Conservation (phyloP, 2,888 invertebrate genomes). For the Cataglyphis livida region DNA sequence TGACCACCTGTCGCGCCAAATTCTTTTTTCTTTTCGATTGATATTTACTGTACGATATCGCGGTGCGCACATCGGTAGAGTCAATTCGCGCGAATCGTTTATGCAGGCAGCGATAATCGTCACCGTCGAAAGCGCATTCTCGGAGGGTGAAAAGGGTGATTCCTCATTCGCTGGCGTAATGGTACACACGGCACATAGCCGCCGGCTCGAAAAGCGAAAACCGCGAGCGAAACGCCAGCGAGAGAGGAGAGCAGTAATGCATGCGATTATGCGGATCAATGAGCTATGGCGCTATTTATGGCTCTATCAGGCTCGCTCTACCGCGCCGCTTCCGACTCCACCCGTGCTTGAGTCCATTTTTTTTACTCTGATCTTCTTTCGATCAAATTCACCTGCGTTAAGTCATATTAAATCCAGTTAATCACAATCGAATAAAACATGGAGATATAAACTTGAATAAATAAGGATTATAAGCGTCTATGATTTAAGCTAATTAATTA, state of each 20-base stretch:
- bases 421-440: slow-evolving; percentile 3
- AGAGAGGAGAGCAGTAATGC: slow-evolving; percentile 80
- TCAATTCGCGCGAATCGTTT: slow-evolving; percentile 32
- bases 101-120: slow-evolving; percentile 44
- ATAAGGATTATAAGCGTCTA: neutral
- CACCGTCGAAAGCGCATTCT: slow-evolving; percentile 44
- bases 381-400: slow-evolving; percentile 10
- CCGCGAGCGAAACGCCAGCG: slow-evolving; percentile 77
- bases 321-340: slow-evolving; percentile 65
- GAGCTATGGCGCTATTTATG: slow-evolving; percentile 84
- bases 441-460: neutral
- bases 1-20: neutral
- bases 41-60: slow-evolving; percentile 4
- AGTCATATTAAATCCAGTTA: slow-evolving; percentile 25
- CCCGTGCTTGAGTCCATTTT: slow-evolving; percentile 28
- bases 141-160: slow-evolving; percentile 34
- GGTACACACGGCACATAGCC: slow-evolving; percentile 82
- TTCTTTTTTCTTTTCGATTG: neutral
- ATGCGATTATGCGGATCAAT: slow-evolving; percentile 85
- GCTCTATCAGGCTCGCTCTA: slow-evolving; percentile 81
- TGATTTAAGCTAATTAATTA: neutral
- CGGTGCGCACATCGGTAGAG: neutral
- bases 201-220: slow-evolving; percentile 83
- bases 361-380: slow-evolving; percentile 51
- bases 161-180: slow-evolving; percentile 79